Evolutionary conservation across 2,797 vertebrate species (phyloP), one percentile per base, ranked within the genome.

Genomic region (Cetoscarus ocellatus): DNA sequence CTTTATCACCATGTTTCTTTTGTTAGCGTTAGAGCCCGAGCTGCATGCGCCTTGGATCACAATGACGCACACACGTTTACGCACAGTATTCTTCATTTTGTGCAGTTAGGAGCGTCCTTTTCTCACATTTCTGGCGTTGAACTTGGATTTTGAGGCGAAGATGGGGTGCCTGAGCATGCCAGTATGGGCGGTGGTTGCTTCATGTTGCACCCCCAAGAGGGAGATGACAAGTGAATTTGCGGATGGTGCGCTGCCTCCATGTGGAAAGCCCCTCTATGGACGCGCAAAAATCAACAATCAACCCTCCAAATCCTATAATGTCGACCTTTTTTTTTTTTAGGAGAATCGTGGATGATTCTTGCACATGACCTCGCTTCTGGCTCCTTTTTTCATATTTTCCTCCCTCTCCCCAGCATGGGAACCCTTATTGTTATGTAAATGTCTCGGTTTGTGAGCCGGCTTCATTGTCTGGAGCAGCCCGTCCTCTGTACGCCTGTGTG

Each of bases 111-210:
- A 27, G 27, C 27, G 27, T 27, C 27, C n/a, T 27, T 27, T 27
- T 27, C 4, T 27, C 27, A 27, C 27, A 27, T 47, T 17, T 13
- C 10, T 1, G 65, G 18, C 10, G 43, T 49, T 70, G 47, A 57
- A 60, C 49, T 70, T 67, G 51, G 74, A 59, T 80, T 71, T 77
- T 71, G 27, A 2, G 69, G 55, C 15, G 10, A 2, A 7, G 58
- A 10, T 9, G 49, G 75, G 64, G 36, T 50, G 70, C 52, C 61
- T 56, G 61, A 38, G 64, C 50, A 73, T 51, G 51, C 53, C 27
- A 45, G 70, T 83, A 83, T 86, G 93, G 94, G 94, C 93, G 93
- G 93, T 93, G 93, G 93, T 94, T 91, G 80, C 76, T 67, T 45
- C 57, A 70, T 51, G 70, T 59, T 79, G 77, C 77, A 64, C 67